Evolutionary conservation across 2,113 vertebrate species (phyloP).

Genomic region (Pyrgilauda ruficollis): DNA sequence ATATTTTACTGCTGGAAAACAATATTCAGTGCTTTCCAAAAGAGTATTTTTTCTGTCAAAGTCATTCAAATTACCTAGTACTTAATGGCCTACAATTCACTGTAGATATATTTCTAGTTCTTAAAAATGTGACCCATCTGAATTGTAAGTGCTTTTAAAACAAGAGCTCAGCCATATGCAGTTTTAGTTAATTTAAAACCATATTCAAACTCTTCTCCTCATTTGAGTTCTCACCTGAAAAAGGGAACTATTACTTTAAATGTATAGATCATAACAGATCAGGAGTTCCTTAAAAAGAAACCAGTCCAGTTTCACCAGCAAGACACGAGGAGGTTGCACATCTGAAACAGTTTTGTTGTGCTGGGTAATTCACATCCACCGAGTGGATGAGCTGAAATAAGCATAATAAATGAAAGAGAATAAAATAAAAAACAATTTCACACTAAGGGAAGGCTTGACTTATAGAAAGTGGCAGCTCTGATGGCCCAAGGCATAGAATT

Average conservation of each 20-base stretch:
- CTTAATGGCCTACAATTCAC: background rate
- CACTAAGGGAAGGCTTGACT: conserved; percentile 80
- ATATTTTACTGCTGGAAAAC: conserved; percentile 1
- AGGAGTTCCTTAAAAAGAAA: background rate
- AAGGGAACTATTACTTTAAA: background rate
- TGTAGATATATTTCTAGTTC: background rate
- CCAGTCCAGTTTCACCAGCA: background rate
- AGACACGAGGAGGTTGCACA: background rate
- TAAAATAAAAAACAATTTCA: conserved; percentile 80
- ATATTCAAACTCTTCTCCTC: background rate
- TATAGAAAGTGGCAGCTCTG: conserved; percentile 83
- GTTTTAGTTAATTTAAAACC: background rate
- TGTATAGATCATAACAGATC: background rate
- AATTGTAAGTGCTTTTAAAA: background rate
- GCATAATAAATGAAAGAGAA: conserved; percentile 84
- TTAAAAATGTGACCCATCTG: background rate
- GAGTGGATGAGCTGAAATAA: conserved; percentile 78
- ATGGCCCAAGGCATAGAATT: conserved; percentile 76
- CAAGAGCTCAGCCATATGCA: background rate
- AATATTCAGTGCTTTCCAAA: background rate
- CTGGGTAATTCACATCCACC: conserved; percentile 54
- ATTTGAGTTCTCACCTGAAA: background rate
- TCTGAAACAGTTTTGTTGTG: conserved; percentile 57
- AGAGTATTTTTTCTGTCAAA: background rate
- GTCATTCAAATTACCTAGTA: conserved; percentile 4